A percentile compares a stretch with the other conserved stretches of the same genome.
phyloP scores from a whole-genome alignment of 2,113 vertebrate genomes.

The Circaetus gallicus region DNA sequence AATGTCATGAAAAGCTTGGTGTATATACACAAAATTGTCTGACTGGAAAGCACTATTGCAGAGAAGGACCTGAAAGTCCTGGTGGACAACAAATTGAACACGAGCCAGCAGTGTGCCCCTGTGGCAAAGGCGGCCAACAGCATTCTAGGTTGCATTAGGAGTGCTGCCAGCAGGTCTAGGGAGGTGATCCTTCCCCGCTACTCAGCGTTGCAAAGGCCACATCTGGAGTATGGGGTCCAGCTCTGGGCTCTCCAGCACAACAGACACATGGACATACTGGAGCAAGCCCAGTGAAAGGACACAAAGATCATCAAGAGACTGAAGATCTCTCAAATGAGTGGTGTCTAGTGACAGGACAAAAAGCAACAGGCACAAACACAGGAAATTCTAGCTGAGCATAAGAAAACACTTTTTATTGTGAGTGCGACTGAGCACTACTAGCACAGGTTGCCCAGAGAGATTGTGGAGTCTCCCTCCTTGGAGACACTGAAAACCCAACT shows the following conservation, averaged over 20 bases:
- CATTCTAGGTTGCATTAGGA: not conserved
- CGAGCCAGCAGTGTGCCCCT: not conserved
- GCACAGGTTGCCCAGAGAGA: not conserved
- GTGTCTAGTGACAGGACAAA: not conserved
- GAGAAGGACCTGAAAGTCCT: not conserved
- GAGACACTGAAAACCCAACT: not conserved
- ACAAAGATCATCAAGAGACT: not conserved
- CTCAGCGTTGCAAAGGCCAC: not conserved
- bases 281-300: not conserved
- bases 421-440: not conserved
- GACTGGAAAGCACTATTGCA: not conserved
- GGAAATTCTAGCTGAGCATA: not conserved
- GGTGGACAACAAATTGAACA: not conserved
- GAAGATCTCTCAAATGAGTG: not conserved
- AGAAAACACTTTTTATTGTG: not conserved
- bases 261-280: not conserved
- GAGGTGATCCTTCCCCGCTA: not conserved
- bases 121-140: fast-evolving
- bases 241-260: not conserved
- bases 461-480: not conserved
- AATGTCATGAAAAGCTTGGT: not conserved
- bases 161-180: not conserved
- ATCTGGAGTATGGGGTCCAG: not conserved
- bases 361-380: not conserved
- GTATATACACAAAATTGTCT: not conserved